Evolutionary conservation across 2,797 vertebrate genomes (phyloP), one percentile per base, ranked within the genome.

Genomic region (Danio kyathit): DNA sequence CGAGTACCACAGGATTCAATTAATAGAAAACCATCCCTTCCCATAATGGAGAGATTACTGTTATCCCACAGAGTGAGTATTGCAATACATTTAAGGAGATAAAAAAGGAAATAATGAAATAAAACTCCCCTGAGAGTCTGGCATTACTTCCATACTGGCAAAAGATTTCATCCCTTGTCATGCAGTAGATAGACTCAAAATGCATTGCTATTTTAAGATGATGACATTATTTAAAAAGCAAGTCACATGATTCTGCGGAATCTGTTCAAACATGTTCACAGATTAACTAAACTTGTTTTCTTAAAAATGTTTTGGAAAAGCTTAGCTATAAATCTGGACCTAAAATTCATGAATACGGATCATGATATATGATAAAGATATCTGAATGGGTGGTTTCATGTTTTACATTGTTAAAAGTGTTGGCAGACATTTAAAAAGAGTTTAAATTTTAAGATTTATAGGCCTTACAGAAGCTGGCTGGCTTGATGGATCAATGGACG

Each of bases 151-250:
- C 29, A 52, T 52, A 51, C 17, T 17, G 11, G 54, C n/a, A 21
- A 12, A 60, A 56, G 11, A 59, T 74, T 74, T 59, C 43, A 41
- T 44, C 52, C n/a, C 38, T 44, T 29, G 57, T 57, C 41, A 59
- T 19, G 10, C n/a, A 48, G 46, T 17, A 29, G 1, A 46, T 40
- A 44, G n/a, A 44, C 41, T 65, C 41, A 44, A 19, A 44, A 41
- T n/a, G 63, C n/a, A 17, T n/a, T 46, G 13, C 46, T 13, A 44
- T 19, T 44, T 65, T 65, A 65, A 17, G n/a, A 65, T 65, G 5
- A 65, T n/a, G 63, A 40, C n/a, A 46, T n/a, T 61, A 61, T 40
- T 61, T 61, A 61, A 61, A 61, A 61, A 61, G 38, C 60, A 38
- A 16, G 38, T 13, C 3, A 29, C 7, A 13, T 29, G 60, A 61